Base-by-base conservation (phyloP, 2,113 vertebrate species). In the Triplophysa rosa region DNA sequence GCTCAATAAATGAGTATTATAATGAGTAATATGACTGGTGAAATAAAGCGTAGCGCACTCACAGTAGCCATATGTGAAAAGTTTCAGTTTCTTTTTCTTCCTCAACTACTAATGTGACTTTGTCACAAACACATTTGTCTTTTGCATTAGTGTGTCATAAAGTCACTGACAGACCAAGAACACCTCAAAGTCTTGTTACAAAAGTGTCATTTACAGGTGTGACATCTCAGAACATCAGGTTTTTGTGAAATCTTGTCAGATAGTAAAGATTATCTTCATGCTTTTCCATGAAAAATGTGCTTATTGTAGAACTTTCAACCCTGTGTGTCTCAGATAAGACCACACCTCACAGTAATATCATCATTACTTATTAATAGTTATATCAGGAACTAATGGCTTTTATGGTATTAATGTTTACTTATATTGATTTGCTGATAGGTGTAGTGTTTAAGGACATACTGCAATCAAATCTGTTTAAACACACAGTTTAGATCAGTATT, bases 261-360 rank as follows among this genome's bases (percentile, higher is more conserved):
- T 62, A 42, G n/a, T 61, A 40, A 21, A 37, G 58, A 62, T 73
- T 73, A 45, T 12, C 49, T 71, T 11, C 11, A 4, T 71, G 52
- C 70, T 45, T 61, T 74, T 26, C 19, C 14, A 58, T 61, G n/a
- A 42, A 17, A 68, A 16, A 61, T 24, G 0, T 61, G 14, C 49
- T 52, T 52, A 52, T 37, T 37, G 33, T 14, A 52, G 49, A 74
- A 74, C 59, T 21, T 61, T 74, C 23, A 74, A 74, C 71, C 54
- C 21, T 23, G 7, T 5, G 54, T 40, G 37, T 71, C 49, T 58
- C 29, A 61, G 40, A 74, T 74, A 74, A 62, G 71, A 1, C 17
- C 56, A 62, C 56, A 61, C 56, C 71, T 74, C 37, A 74, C 10
- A 24, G 23, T 11, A 74, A 26, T 61, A 61, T 61, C 23, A 58